Evolutionary conservation across 1,140 invertebrate species (phyloP).

Genomic region (Heliconius nattereri): DNA sequence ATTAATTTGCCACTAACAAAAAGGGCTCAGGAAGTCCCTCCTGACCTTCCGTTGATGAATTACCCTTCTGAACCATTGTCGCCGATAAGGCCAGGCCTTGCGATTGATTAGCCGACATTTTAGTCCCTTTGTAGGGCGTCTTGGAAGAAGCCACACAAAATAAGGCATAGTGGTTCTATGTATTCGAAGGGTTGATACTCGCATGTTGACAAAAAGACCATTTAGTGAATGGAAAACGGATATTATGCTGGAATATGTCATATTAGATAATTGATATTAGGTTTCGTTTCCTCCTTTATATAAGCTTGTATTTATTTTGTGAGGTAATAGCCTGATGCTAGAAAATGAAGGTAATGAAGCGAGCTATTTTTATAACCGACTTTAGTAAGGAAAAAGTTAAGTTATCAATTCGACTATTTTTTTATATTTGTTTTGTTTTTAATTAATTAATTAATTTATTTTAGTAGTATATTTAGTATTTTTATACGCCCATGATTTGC

Average conservation of each 20-base stretch:
- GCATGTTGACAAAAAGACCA: conserved; percentile 5
- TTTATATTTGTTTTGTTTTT: too few relatives aligned
- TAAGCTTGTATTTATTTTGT: not conserved
- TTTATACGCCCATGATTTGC: too few relatives aligned
- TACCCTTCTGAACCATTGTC: conserved; percentile 58
- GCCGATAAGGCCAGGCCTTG: conserved; percentile 62
- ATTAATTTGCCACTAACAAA: conserved; percentile 68
- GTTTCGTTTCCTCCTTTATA: not conserved
- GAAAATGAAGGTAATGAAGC: too few relatives aligned
- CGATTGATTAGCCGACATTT: conserved; percentile 75
- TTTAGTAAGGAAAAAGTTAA: too few relatives aligned
- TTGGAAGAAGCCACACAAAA: conserved; percentile 59
- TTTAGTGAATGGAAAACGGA: not conserved
- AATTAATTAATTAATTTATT: too few relatives aligned
- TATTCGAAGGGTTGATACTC: conserved; percentile 2
- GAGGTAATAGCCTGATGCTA: too few relatives aligned
- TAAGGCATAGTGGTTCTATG: conserved; percentile 24
- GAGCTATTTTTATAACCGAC: too few relatives aligned
- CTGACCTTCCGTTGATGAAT: conserved; percentile 67
- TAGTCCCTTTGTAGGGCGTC: conserved; percentile 62
- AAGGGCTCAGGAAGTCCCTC: conserved; percentile 58
- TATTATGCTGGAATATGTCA: not conserved
- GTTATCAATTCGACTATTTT: too few relatives aligned
- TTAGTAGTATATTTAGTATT: too few relatives aligned
- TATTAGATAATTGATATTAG: conserved; percentile 3